Evolutionary conservation across 2,113 vertebrate genomes (phyloP), one percentile per base, ranked within the genome.

Genomic region (Carassius carassius): DNA sequence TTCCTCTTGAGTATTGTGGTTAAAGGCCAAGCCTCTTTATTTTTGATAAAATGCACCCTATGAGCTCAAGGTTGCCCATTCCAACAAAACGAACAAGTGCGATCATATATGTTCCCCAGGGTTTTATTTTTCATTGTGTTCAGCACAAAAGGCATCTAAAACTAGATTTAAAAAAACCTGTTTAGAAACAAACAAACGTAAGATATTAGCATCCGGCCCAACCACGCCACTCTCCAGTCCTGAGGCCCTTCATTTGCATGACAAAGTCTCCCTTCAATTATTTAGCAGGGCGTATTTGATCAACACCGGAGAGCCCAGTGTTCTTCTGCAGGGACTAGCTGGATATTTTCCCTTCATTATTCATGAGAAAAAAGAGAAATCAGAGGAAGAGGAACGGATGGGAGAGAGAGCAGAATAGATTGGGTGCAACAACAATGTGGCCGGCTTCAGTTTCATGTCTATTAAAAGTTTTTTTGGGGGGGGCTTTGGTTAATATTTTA

Each of bases 261-360:
- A 94, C 92, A 94, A 94, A 94, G 92, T 90, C 91, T 87, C 16
- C 56, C 78, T 88, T 95, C 91, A 95, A 95, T 95, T 95, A 95
- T 95, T 95, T 92, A 95, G 87, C 87, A 84, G 60, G 80, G 87
- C 90, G 91, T 92, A 94, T 94, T 94, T 95, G 93, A 94, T 95
- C 94, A 94, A 92, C 94, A 93, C 90, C 89, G 87, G 91, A 90
- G 91, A 92, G 93, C 82, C 78, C 89, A 89, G 92, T 93, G 91
- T 93, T 92, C 86, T 88, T 92, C 89, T 91, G 88, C 92, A 87
- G 87, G 91, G 92, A 94, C 93, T 94, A 92, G 92, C 92, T 92
- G 89, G 91, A 91, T 93, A 94, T 91, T 92, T 92, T 90, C 83
- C 84, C 89, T 95, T 91, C 92, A 94, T 94, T 94, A 95, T 95